A percentile compares a stretch with the other conserved stretches of the same genome.
phyloP scores from a whole-genome alignment of 2,888 invertebrate genomes.

The Mesorhabditis spiculigera region DNA sequence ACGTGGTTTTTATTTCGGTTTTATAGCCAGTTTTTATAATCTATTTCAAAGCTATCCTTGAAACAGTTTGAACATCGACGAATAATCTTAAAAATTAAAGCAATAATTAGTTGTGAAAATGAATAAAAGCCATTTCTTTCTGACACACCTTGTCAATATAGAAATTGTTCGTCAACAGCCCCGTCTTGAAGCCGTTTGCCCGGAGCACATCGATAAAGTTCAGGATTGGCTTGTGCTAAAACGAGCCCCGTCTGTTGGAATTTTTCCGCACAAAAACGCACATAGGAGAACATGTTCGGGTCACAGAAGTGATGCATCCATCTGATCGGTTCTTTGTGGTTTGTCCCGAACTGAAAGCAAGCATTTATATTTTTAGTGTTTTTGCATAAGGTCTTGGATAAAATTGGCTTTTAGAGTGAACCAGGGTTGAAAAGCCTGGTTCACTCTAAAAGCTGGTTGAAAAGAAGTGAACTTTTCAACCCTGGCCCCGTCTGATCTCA shows the following conservation, averaged over 20 bases:
- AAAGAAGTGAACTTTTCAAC: no score
- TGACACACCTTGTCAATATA: slow-evolving; percentile 24
- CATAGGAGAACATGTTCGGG: neutral
- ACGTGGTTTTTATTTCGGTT: neutral
- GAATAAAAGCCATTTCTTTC: no score
- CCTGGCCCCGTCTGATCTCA: no score
- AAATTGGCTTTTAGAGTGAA: neutral
- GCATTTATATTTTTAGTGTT: no score
- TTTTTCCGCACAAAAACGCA: neutral
- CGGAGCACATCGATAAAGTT: slow-evolving; percentile 22
- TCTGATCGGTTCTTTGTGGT: neutral
- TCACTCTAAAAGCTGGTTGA: no score
- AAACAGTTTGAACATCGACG: neutral
- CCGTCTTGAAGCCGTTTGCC: slow-evolving; percentile 35
- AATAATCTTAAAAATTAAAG: no score
- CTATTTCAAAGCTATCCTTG: no score
- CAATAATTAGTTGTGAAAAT: no score
- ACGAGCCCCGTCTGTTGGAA: neutral
- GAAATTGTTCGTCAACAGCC: slow-evolving; percentile 43
- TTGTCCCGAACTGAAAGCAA: neutral
- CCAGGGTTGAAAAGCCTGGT: no score
- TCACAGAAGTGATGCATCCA: neutral
- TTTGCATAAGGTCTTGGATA: neutral
- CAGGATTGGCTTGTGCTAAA: slow-evolving; percentile 13
- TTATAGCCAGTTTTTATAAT: no score